Percentiles rank a stretch among this genome's conserved stretches.
Evolutionary conservation across 2,888 invertebrate genomes (phyloP).

Genomic region (Leptinotarsa haldemani): DNA sequence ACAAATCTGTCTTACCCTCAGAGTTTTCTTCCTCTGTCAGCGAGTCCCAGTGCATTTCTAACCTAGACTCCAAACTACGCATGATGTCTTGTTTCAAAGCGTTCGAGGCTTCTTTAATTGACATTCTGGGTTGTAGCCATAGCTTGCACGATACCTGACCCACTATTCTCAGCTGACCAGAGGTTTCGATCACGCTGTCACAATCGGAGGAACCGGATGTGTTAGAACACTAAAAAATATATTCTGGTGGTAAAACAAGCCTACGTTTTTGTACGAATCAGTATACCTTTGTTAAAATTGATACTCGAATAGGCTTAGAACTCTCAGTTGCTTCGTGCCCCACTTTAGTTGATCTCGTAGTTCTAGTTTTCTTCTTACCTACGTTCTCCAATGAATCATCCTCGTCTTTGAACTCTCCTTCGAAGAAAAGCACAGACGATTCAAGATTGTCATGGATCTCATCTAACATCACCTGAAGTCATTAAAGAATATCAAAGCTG

Average conservation of each 20-base stretch:
- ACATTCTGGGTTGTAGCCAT: slow-evolving; percentile 83
- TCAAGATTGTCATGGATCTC: slow-evolving; percentile 71
- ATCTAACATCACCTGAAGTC: slow-evolving; percentile 59
- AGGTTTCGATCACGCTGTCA: slow-evolving; percentile 67
- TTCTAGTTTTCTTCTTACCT: slow-evolving; percentile 70
- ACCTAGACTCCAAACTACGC: slow-evolving; percentile 84
- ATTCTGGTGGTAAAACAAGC: not conserved
- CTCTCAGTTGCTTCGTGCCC: slow-evolving; percentile 65
- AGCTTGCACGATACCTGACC: slow-evolving; percentile 81
- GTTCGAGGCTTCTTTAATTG: slow-evolving; percentile 76
- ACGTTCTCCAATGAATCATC: slow-evolving; percentile 74
- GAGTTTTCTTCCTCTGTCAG: slow-evolving; percentile 84
- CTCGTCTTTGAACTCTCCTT: slow-evolving; percentile 76
- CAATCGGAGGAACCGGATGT: not conserved
- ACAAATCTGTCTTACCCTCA: slow-evolving; percentile 70
- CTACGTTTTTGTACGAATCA: not conserved
- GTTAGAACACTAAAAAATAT: slow-evolving; percentile 25
- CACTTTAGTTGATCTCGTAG: slow-evolving; percentile 53
- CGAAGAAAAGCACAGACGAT: slow-evolving; percentile 78
- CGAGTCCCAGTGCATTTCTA: slow-evolving; percentile 94
- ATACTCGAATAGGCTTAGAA: slow-evolving; percentile 72
- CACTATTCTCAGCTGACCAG: slow-evolving; percentile 77
- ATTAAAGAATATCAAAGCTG: not conserved
- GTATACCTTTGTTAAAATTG: slow-evolving; percentile 67
- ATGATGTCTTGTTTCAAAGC: slow-evolving; percentile 87